Base-by-base conservation (phyloP, 2,888 invertebrate genomes). In the Oscheius onirici region DNA sequence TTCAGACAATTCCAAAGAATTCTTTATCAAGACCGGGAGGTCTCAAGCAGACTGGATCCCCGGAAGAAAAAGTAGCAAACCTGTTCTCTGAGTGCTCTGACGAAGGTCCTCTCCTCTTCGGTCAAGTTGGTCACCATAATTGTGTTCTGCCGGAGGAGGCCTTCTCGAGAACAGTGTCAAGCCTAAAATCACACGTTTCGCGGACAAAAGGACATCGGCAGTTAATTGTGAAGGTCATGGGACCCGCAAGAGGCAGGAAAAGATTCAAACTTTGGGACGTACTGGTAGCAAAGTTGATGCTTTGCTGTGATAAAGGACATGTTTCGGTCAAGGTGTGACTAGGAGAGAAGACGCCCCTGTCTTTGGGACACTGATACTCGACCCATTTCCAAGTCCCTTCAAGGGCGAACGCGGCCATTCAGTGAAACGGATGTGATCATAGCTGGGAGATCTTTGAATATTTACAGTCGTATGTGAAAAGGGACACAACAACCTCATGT, bases 21-120 rank as follows among this genome's bases (percentile, higher is more conserved):
- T n/a, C 34, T 34, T 34, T 34, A 34, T 34, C 34, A 34, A 34
- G 34, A 34, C 34, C 34, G 34, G 34, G 34, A 34, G 34, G 34
- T 34, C 34, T 34, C 34, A 8, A 34, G 34, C n/a, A n/a, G n/a
- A n/a, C n/a, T 34, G 34, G 34, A 34, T 6, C 34, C 34, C 34
- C 3, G 34, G 8, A 34, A 6, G 3, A 34, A 34, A 52, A 52
- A 17, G 13, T 17, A 20, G 13, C 26, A 20, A 22, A 63, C 63
- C 63, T 63, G 63, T 63, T 63, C 49, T 26, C 63, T 44, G 28
- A 63, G 63, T n/a, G 46, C 63, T 26, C 63, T 46, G 63, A 63
- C 34, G 34, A 63, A 63, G 1, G 46, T 49, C 22, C 40, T 58
- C 24, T 58, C 58, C 58, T 58, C 41, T 13, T 58, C 58, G 17